Conservation (phyloP, 2,888 invertebrate species). For the Phanerotoma sp. region DNA sequence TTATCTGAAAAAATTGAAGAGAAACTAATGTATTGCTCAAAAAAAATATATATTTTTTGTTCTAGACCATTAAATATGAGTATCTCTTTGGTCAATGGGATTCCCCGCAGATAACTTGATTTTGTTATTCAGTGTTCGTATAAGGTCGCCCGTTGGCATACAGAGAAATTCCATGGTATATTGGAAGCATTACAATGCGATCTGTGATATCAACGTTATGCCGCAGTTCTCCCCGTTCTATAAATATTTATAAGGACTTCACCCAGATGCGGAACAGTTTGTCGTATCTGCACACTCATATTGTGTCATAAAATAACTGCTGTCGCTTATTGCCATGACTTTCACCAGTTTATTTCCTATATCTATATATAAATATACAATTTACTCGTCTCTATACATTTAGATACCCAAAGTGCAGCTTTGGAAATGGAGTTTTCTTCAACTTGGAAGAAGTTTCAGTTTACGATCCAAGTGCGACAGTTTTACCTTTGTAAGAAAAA, state of each 20-base stretch:
- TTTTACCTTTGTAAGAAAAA: constrained; percentile 6
- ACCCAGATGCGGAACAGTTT: constrained; percentile 7
- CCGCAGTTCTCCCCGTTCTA: constrained; percentile 7
- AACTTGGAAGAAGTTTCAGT: constrained; percentile 16
- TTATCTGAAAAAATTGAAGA: too few relatives aligned
- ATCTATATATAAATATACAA: neutral
- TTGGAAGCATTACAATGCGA: constrained; percentile 44
- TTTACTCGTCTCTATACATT: neutral
- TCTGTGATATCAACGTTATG: constrained; percentile 38
- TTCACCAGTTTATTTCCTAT: too few relatives aligned
- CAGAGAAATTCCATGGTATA: constrained; percentile 9
- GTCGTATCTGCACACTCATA: constrained; percentile 1
- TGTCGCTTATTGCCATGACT: neutral
- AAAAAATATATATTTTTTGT: too few relatives aligned
- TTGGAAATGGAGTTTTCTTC: neutral
- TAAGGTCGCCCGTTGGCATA: neutral
- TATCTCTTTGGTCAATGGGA: neutral
- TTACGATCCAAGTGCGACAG: constrained; percentile 9
- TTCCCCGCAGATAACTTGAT: neutral
- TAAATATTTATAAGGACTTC: constrained; percentile 26
- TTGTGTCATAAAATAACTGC: constrained; percentile 2
- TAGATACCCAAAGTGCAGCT: neutral
- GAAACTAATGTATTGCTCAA: too few relatives aligned
- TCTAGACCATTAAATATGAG: neutral
- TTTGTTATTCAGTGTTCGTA: constrained; percentile 6